Evolutionary conservation across 2,888 invertebrate species (phyloP).

Genomic region (Dolichomitus sp.): DNA sequence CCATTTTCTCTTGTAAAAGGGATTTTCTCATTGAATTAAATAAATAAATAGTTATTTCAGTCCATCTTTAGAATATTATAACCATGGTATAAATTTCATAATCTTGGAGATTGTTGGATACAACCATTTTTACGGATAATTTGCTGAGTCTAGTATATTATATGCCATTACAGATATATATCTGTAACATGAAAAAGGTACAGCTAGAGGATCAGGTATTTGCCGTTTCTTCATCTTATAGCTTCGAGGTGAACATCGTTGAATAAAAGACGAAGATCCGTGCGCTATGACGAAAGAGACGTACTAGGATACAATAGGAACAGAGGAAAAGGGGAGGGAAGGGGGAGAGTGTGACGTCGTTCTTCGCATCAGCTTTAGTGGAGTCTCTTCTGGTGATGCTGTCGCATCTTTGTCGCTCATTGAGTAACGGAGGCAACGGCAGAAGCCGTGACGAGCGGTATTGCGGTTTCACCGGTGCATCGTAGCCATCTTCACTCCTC

Average conservation of each 20-base stretch:
- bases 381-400: constrained; percentile 37
- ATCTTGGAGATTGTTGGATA: neutral
- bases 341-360: constrained; percentile 23
- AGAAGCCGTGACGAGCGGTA: constrained; percentile 33
- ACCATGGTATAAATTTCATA: too few species aligned
- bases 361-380: constrained; percentile 33
- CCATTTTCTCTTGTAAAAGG: too few species aligned
- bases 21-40: too few species aligned
- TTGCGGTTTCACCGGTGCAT: constrained; percentile 48
- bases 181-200: constrained; percentile 1
- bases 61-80: too few species aligned
- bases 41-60: too few species aligned
- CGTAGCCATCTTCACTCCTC: constrained; percentile 34
- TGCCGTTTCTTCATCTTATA: neutral
- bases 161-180: neutral
- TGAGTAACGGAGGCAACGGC: constrained; percentile 25
- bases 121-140: neutral
- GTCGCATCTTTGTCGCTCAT: constrained; percentile 44
- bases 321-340: neutral
- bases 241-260: constrained; percentile 5
- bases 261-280: constrained; percentile 11
- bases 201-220: constrained; percentile 6
- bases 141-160: neutral
- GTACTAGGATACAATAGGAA: neutral
- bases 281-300: constrained; percentile 35